Evolutionary conservation across 2,113 vertebrate genomes (phyloP), one percentile per base, ranked within the genome.

Genomic region (Sterna hirundo): DNA sequence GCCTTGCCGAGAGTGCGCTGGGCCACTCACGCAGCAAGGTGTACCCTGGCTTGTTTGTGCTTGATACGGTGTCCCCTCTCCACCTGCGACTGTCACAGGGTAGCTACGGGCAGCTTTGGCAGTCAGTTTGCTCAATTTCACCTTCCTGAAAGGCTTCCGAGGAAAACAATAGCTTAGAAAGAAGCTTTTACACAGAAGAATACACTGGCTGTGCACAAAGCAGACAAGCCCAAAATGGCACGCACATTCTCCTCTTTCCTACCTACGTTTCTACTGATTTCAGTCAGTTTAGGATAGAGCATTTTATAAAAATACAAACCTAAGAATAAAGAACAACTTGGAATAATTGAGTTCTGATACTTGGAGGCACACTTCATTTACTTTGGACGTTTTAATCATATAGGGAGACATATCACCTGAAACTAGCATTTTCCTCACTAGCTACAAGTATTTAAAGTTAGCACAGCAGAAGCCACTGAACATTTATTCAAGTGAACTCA

Each of bases 401-500:
- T 32, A 65, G 38, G 47, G 84, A 71, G 68, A 91, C 32, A 47
- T 2, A 90, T 77, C 64, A 74, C 10, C 40, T 64, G 66, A 85
- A 95, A 96, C 4, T 0, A 64, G 83, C 58, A 75, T 86, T 81
- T 91, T 91, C 82, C 82, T 97, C 5, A 0, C 93, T 54, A 95
- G 77, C 89, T 68, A 49, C 78, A 30, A 57, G 68, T 85, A 78
- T 52, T 95, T 90, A 52, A 94, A 96, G 84, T 81, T 90, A 85
- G 71, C 71, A 57, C 26, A 92, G 87, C 75, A 91, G 82, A 95
- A 94, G 85, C 68, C 95, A 91, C 55, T 94, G 94, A 90, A 83
- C 87, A 90, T 71, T 90, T 95, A 90, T 90, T 94, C 87, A 95
- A 79, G 93, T 94, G 96, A 97, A 96, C 71, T 97, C 91, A 90